Evolutionary conservation across 2,888 invertebrate genomes (phyloP).

Genomic region (Archips crataeganus): DNA sequence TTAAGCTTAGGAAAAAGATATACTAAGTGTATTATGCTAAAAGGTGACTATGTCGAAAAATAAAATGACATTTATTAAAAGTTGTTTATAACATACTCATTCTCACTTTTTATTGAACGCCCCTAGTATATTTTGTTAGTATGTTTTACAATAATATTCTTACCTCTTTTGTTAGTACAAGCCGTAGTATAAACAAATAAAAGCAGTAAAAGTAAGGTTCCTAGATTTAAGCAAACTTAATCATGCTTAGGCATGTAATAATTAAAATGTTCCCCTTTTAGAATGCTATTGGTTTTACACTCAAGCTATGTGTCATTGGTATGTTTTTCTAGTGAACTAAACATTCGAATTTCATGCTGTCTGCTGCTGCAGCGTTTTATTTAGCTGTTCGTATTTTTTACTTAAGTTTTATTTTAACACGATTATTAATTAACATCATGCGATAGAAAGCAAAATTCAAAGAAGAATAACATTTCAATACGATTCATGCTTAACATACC

Average conservation of each 20-base stretch:
- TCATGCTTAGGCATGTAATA: not conserved
- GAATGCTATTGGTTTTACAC: not conserved
- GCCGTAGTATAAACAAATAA: not conserved
- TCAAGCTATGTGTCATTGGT: not conserved
- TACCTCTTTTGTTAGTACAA: conserved; percentile 20
- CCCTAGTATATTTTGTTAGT: conserved; percentile 34
- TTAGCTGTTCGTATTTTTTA: too few relatives aligned
- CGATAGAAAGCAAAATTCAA: not conserved
- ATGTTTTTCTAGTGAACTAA: not conserved
- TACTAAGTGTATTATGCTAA: too few relatives aligned
- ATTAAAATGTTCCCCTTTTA: not conserved
- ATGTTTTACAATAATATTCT: not conserved
- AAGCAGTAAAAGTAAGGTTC: not conserved
- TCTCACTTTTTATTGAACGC: too few relatives aligned
- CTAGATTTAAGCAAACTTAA: not conserved
- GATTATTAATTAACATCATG: conserved; percentile 13
- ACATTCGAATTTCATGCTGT: not conserved
- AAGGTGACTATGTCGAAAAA: too few relatives aligned
- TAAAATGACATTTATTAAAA: too few relatives aligned
- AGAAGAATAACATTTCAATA: not conserved
- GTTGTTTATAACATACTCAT: too few relatives aligned
- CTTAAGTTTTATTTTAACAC: too few relatives aligned
- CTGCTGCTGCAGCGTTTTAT: too few relatives aligned
- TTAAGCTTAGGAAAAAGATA: too few relatives aligned
- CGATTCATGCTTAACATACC: conserved; percentile 19